Conservation (phyloP, 2,888 invertebrate species). For the Drosophila emarginata region DNA sequence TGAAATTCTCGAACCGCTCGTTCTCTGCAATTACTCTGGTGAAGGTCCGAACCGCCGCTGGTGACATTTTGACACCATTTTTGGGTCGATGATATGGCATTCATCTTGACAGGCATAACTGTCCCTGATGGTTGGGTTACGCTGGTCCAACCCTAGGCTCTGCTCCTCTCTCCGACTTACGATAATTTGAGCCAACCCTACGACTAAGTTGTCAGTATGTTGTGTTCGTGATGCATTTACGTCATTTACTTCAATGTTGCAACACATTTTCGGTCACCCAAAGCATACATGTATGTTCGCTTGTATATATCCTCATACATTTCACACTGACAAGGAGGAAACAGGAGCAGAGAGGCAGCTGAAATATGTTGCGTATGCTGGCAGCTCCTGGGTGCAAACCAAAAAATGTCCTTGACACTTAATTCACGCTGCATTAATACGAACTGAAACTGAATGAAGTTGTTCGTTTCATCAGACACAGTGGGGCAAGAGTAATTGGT, state of each 20-base stretch:
- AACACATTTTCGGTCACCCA: conserved; percentile 68
- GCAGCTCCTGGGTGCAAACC: conserved; percentile 60
- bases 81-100: conserved; percentile 79
- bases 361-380: conserved; percentile 70
- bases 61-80: conserved; percentile 77
- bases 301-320: conserved; percentile 25
- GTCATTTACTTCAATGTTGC: conserved; percentile 78
- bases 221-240: conserved; percentile 70
- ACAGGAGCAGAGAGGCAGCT: not conserved
- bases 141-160: conserved; percentile 21
- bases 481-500: conserved; percentile 32
- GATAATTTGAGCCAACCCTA: conserved; percentile 58
- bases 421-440: conserved; percentile 78
- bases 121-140: conserved; percentile 48
- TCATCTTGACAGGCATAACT: conserved; percentile 80
- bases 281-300: conserved; percentile 13
- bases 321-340: conserved; percentile 29
- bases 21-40: conserved; percentile 47
- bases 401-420: conserved; percentile 78
- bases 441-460: conserved; percentile 75
- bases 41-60: conserved; percentile 48
- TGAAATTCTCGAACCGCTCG: conserved; percentile 20
- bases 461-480: conserved; percentile 57
- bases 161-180: conserved; percentile 15
- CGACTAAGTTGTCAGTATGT: conserved; percentile 35